Evolutionary conservation across 2,888 invertebrate species (phyloP), one percentile per base, ranked within the genome.

Genomic region (Nysson spinosus): DNA sequence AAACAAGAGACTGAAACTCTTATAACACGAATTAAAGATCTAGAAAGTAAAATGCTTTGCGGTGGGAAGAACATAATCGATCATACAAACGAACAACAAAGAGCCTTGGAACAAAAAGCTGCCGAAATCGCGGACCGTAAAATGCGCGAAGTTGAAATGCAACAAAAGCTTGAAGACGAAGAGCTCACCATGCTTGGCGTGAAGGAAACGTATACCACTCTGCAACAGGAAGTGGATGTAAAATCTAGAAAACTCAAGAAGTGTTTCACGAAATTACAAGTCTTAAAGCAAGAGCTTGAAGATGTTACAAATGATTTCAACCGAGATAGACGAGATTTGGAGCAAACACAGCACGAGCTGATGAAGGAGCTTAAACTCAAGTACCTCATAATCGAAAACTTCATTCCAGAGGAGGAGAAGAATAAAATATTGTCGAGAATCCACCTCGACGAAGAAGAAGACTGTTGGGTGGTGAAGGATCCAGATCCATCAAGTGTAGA

Each of bases 201-300:
- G 52, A 93, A 95, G 56, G 96, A 95, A 82, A 98, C 97, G 0
- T 98, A 96, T 83, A 92, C 95, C 5, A 95, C 94, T 46, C 89
- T 99, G 55, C 97, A 98, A 84, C 98, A 98, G 85, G 98, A 99
- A 88, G 97, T 99, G 1, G 99, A 99, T 84, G 93, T 96, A 56
- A 99, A 99, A 88, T 95, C 97, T 17, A 95, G 94, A 80, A 96
- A 98, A 87, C 88, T 98, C 51, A 96, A 96, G 83, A 96, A 97
- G 88, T 91, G 98, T 82, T 94, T 96, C 82, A 90, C 93, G 11
- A 97, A 97, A 88, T 91, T 94, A 46, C 92, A 93, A 82, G 90
- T 90, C 2, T 88, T 92, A 0, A 91, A 94, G 76, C 93, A 93
- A 81, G 96, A 96, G 83, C 91, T 95, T 6, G 91, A 92, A 67